Evolutionary conservation across 37 sponge, comb jelly and placozoan genomes (phyloP), one percentile per base, ranked within the genome.

Genomic region (Ephydatia muelleri): DNA sequence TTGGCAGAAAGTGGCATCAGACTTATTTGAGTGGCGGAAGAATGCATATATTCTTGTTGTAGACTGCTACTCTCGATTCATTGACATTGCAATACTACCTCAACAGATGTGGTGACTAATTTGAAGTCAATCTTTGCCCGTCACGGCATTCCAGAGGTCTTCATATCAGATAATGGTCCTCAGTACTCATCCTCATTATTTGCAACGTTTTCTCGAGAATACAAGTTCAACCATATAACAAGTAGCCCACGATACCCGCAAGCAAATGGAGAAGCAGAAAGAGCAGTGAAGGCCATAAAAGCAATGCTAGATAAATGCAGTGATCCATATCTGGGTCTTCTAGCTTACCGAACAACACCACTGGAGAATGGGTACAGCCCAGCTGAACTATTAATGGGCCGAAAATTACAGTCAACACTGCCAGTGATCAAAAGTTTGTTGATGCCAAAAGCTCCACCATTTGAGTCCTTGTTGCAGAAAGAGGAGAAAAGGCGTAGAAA

Each of bases 121-220:
- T 0, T 66, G 72, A 82, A 87, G 26, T 37, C 25, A 31, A 81
- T 90, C 34, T 89, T 85, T 85, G 82, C 86, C 12, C 43, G 70
- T 1, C 82, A 90, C 38, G 86, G 86, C 12, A 85, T 90, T 27
- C 91, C 83, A 26, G 65, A 80, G 30, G 27, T 31, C 8, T 25
- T 89, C 34, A 70, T 84, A 0, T 86, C 83, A 3, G 91, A 90
- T 73, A 89, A 89, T 89, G 90, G 82, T 12, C 85, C 90, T 34
- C 90, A 89, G 76, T 89, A 68, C 75, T 22, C 80, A 26, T 47
- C 79, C 37, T 3, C 34, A 31, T 67, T 33, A 11, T 88, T 84
- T 68, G 28, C 65, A 2, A 30, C 68, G 75, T 88, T 88, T 84
- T 66, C 77, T 14, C 48, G 48, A 65, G 81, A 67, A 0, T 89